These are phyloP conservation scores for Anomalospiza imberbis DNA, from an alignment of 2,797 vertebrate genomes.

Conservation along the genomic window DNA sequence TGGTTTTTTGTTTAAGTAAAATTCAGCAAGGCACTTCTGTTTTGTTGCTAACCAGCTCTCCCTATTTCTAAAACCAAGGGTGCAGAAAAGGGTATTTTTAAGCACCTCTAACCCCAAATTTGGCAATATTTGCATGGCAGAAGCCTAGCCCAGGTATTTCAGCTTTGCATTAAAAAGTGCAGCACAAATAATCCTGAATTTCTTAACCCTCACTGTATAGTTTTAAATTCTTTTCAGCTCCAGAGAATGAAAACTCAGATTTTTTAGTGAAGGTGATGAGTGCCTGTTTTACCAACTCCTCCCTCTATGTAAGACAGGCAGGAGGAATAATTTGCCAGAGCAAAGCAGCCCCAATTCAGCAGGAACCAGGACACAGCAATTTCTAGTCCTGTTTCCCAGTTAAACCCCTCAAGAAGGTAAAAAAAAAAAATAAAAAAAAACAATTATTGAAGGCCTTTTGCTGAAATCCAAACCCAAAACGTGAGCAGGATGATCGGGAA, in stretches of 20 bases:
- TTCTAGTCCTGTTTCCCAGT: not conserved
- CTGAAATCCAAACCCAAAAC: not conserved
- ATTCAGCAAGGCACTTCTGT: not conserved
- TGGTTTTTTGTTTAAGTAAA: not conserved
- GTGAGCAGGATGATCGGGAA: fast-evolving
- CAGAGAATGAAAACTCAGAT: not conserved
- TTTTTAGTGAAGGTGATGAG: not conserved
- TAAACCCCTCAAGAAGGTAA: not conserved
- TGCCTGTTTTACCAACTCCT: not conserved
- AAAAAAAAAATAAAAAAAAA: fast-evolving
- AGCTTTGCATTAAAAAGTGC: not conserved
- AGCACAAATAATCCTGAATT: not conserved
- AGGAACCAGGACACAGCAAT: not conserved
- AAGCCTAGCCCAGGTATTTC: not conserved
- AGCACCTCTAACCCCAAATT: not conserved
- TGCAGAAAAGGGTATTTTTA: not conserved
- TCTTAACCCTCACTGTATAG: not conserved
- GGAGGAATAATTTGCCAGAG: not conserved
- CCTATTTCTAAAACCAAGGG: not conserved
- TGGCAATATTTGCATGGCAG: not conserved
- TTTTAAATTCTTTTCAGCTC: not conserved
- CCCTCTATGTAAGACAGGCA: not conserved
- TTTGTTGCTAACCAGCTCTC: not conserved
- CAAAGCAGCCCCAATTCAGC: not conserved
- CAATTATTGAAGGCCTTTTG: not conserved